Base-by-base conservation (phyloP, 2,888 invertebrate species). In the Hirtodrosophila alboralis region DNA sequence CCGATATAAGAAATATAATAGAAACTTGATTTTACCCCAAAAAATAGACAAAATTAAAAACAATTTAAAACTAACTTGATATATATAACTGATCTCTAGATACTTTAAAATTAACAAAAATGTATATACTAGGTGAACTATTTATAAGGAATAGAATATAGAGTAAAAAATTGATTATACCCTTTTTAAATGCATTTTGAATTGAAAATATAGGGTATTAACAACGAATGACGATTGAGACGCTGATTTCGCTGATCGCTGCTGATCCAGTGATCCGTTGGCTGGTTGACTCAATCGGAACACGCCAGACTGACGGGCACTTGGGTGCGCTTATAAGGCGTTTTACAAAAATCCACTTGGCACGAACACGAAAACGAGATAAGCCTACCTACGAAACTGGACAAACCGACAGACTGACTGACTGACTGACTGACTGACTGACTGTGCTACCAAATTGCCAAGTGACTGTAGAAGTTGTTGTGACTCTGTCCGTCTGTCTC, bases 251-350 rank as follows among this genome's bases (percentile, higher is more conserved):
- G 34, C 16, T 14, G 34, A 34, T 34, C 34, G 9, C 38, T 40
- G 37, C 10, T 45, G 56, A 57, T 31, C 44, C 14, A 31, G 34
- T 47, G 52, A 21, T 31, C 38, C 47, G 28, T 30, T 26, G 44
- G 48, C 63, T n/a, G 67, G 83, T 65, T 86, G 86, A 87, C 69
- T 88, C 89, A 88, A 80, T 86, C 75, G 75, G 59, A 67, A 68
- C 74, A 87, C 67, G 84, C 78, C 74, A 81, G 85, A 88, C 80
- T 86, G 87, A 84, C 87, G 84, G 88, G 87, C 89, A 80, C 83
- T 85, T 81, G 77, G 64, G 48, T 84, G 75, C 76, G 84, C 83
- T 86, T 74, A 83, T 75, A 83, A 72, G 80, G 83, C 71, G 51
- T 65, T 81, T 70, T 75, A 80, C 84, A 75, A 75, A 75, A 75